Evolutionary conservation across 2,797 vertebrate genomes (phyloP).

Genomic region (Stomatorhinus walkeri): DNA sequence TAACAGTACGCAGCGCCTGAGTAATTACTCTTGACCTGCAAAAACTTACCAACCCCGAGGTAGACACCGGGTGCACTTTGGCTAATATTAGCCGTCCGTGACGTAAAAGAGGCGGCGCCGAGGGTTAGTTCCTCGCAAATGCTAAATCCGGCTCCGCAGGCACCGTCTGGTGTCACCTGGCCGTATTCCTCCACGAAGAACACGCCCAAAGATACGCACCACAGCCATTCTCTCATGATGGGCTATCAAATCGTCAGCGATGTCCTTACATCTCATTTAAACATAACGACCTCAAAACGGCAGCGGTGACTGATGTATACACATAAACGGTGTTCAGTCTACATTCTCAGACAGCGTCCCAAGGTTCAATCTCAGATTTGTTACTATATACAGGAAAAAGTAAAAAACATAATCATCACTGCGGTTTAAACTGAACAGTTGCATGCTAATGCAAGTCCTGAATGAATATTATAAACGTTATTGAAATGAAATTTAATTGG

Average conservation of each 20-base stretch:
- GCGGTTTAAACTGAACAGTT: not conserved
- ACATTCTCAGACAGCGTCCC: not conserved
- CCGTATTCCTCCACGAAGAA: not conserved
- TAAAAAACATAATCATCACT: not conserved
- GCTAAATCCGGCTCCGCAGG: not conserved
- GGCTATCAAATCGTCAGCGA: not conserved
- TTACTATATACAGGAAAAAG: not conserved
- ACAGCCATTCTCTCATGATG: not conserved
- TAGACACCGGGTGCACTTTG: not conserved
- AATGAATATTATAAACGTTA: not conserved
- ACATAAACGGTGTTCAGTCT: not conserved
- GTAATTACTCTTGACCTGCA: not conserved
- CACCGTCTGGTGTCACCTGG: not conserved
- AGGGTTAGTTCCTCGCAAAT: not conserved
- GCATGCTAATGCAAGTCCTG: not conserved
- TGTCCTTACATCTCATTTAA: not conserved
- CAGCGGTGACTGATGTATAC: not conserved
- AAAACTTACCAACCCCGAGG: not conserved
- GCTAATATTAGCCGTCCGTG: not conserved
- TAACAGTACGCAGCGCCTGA: not conserved
- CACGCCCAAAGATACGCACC: not conserved
- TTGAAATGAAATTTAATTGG: not conserved
- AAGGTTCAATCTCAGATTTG: not conserved
- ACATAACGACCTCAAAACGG: not conserved
- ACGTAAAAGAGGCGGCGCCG: not conserved